Evolutionary conservation across 2,797 vertebrate species (phyloP).

Genomic region (Diplodus puntazzo): DNA sequence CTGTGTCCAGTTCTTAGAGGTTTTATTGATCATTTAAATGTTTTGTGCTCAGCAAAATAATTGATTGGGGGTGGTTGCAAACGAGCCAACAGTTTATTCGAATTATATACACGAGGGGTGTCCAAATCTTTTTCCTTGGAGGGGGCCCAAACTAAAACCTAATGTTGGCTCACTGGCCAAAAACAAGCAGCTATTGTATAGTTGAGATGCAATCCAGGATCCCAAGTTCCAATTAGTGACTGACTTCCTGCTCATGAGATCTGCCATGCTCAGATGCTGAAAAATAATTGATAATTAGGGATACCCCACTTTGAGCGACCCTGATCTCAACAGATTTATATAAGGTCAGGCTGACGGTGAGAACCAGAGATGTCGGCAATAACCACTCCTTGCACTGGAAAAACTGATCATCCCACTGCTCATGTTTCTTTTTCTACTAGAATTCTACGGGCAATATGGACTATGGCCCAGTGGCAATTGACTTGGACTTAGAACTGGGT

Average conservation of each 20-base stretch:
- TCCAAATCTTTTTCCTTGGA: too few species aligned
- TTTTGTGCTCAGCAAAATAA: background rate
- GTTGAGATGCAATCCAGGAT: too few species aligned
- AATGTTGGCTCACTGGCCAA: too few species aligned
- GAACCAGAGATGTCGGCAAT: background rate
- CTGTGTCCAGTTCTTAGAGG: background rate
- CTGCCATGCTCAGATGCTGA: too few species aligned
- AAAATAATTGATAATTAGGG: too few species aligned
- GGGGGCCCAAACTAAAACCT: too few species aligned
- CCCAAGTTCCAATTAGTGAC: too few species aligned
- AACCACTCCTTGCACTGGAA: background rate
- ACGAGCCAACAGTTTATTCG: background rate
- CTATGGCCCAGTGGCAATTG: background rate
- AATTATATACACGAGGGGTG: too few species aligned
- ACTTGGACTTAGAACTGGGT: conserved; percentile 2
- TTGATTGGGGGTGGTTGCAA: background rate
- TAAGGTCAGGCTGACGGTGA: background rate
- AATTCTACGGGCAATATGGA: background rate
- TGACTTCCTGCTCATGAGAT: too few species aligned
- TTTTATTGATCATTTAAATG: conserved; percentile 1
- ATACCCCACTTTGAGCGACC: too few species aligned
- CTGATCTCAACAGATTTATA: background rate
- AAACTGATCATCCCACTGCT: background rate
- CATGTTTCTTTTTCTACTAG: background rate
- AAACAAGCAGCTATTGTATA: too few species aligned